These are phyloP conservation scores for Prolemur simus DNA, from an alignment of 2,113 vertebrate species.

Conservation along the genomic window DNA sequence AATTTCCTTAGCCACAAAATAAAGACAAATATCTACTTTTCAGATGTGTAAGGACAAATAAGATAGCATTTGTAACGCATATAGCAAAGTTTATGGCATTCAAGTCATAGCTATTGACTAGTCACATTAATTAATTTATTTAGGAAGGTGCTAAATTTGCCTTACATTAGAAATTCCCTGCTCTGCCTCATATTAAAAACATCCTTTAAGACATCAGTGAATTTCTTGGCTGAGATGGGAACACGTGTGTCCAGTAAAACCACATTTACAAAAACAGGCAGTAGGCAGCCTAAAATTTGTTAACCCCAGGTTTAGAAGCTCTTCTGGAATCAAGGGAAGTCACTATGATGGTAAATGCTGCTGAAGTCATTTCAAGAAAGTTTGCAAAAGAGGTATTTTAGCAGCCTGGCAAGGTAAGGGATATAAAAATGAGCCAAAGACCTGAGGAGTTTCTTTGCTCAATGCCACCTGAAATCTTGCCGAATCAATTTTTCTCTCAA, in stretches of 20 bases:
- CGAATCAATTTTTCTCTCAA: neutral
- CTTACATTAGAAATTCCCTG: neutral
- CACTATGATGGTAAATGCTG: neutral
- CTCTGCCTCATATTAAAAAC: neutral
- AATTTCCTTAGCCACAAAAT: conserved; percentile 2
- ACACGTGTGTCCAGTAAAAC: neutral
- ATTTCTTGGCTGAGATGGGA: neutral
- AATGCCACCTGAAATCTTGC: neutral
- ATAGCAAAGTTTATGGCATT: neutral
- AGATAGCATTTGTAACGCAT: neutral
- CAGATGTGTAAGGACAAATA: neutral
- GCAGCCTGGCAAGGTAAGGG: neutral
- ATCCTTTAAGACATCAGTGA: neutral
- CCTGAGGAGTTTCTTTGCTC: neutral
- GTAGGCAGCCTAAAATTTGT: neutral
- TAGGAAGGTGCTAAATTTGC: neutral
- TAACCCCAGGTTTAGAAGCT: neutral
- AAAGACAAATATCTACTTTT: neutral
- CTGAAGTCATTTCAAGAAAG: neutral
- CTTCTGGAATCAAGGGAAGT: neutral
- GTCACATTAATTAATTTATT: neutral
- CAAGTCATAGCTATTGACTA: neutral
- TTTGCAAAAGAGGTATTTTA: neutral
- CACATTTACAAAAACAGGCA: neutral
- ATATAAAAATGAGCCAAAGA: neutral